phyloP scores from a whole-genome alignment of 1,140 invertebrate species.

The Acyrthosiphon pisum region DNA sequence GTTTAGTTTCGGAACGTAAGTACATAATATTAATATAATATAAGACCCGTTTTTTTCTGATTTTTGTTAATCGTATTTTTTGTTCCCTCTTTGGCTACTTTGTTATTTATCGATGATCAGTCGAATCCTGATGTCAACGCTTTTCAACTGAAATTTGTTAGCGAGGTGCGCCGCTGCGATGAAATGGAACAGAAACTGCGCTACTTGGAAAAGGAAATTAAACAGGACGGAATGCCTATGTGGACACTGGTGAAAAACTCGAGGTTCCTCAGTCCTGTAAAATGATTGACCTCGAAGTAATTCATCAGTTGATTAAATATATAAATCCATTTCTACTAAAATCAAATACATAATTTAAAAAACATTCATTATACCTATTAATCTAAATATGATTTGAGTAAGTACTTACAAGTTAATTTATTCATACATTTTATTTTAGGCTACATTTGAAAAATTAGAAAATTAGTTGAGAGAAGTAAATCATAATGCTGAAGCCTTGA shows the following conservation, averaged over 20 bases:
- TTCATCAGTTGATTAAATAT: not conserved
- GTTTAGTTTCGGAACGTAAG: conserved; percentile 91
- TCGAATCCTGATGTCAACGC: conserved; percentile 94
- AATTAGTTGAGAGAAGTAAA: conserved; percentile 97
- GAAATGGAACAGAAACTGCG: conserved; percentile 95
- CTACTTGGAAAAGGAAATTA: conserved; percentile 97
- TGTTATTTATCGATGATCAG: conserved; percentile 65
- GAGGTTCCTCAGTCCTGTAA: conserved; percentile 97
- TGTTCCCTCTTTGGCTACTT: not conserved
- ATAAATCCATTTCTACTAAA: not conserved
- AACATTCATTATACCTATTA: not conserved
- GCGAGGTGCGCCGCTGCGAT: conserved; percentile 92
- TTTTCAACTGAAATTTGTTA: conserved; percentile 95
- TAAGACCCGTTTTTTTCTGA: not conserved
- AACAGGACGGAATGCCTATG: conserved; percentile 96
- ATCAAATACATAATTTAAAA: not conserved
- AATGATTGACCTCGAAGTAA: conserved; percentile 98
- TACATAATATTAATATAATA: not conserved
- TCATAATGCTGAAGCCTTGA: conserved; percentile 95
- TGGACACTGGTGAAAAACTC: conserved; percentile 94
- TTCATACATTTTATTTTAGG: conserved; percentile 67
- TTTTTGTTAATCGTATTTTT: not conserved
- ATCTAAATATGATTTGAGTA: not conserved
- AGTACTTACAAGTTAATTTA: not conserved
- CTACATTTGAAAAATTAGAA: conserved; percentile 94